phyloP scores from a whole-genome alignment of 2,888 invertebrate species.

The Meiosimyza decipiens region DNA sequence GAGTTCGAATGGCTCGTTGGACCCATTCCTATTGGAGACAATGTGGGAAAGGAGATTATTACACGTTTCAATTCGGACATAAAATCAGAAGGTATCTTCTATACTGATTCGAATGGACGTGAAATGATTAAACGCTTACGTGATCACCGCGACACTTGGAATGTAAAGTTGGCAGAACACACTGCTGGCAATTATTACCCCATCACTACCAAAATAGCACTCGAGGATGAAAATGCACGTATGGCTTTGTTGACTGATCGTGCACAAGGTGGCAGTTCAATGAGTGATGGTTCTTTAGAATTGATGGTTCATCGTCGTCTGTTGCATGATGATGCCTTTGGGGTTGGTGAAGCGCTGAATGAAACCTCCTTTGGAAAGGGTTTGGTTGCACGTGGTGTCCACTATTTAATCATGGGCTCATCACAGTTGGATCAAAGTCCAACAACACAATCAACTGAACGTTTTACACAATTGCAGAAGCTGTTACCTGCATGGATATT shows the following conservation, averaged over 20 bases:
- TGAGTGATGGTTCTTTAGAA: slow-evolving; percentile 81
- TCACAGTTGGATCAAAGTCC: slow-evolving; percentile 47
- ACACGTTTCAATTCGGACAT: slow-evolving; percentile 77
- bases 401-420: slow-evolving; percentile 70
- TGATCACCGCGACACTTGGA: slow-evolving; percentile 81
- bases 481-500: slow-evolving; percentile 74
- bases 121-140: slow-evolving; percentile 79
- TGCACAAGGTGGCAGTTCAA: slow-evolving; percentile 83
- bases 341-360: slow-evolving; percentile 90
- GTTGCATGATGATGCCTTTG: slow-evolving; percentile 89
- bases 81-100: slow-evolving; percentile 76
- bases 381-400: slow-evolving; percentile 77
- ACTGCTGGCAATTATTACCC: slow-evolving; percentile 94
- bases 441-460: slow-evolving; percentile 56
- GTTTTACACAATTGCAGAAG: slow-evolving; percentile 69
- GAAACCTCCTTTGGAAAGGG: slow-evolving; percentile 80
- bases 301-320: slow-evolving; percentile 88
- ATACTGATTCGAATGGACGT: slow-evolving; percentile 94
- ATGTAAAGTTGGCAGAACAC: slow-evolving; percentile 74
- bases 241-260: slow-evolving; percentile 75
- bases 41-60: slow-evolving; percentile 84
- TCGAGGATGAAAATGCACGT: slow-evolving; percentile 70
- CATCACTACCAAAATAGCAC: slow-evolving; percentile 81
- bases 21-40: slow-evolving; percentile 76
- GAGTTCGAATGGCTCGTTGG: slow-evolving; percentile 85